Evolutionary conservation across 2,888 invertebrate genomes (phyloP), one percentile per base, ranked within the genome.

Genomic region (Glyphotaelius pellucidus): DNA sequence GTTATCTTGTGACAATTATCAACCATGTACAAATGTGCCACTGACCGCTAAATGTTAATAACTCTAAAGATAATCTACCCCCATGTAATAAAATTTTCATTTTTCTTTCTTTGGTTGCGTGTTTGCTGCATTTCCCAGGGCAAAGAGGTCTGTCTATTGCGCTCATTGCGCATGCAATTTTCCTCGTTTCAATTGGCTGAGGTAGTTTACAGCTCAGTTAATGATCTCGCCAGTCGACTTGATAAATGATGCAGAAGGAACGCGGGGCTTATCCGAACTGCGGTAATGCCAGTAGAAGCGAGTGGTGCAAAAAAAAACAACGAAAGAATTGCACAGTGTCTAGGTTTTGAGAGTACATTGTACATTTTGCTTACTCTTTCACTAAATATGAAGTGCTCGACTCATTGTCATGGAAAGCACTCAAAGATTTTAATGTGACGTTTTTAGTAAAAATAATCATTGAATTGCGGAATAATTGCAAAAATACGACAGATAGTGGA

Each of bases 221-320:
- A 83, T 35, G 83, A 83, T 83, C 83, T 83, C 83, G 19, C 35
- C 19, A 83, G 83, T 35, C 83, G 9, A 9, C 25, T 38, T 83
- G 83, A 83, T 83, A 83, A 83, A 83, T 83, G 83, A 83, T 35
- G 35, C 83, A 38, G 11, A 83, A 83, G 35, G 83, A 83, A 83
- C 31, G 15, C 35, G 83, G 7, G 1, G 31, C 9, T 31, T 83
- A 32, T 83, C 52, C 7, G 52, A 52, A 67, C 67, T 67, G 67
- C 67, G 67, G 67, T 67, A 25, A 25, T 67, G 25, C 7, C 25
- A 25, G 25, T 25, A 67, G 7, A 25, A 67, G 9, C 25, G 14
- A 47, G 42, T 47, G 14, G 47, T 15, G 42, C 47, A 9, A 67
- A n/a, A 9, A 67, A n/a, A n/a, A 67, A n/a, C 67, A 25, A 25